A percentile compares a stretch with the other conserved stretches of the same genome.
Conservation (phyloP, 1,140 invertebrate genomes). For the Euwallacea fornicatus region DNA sequence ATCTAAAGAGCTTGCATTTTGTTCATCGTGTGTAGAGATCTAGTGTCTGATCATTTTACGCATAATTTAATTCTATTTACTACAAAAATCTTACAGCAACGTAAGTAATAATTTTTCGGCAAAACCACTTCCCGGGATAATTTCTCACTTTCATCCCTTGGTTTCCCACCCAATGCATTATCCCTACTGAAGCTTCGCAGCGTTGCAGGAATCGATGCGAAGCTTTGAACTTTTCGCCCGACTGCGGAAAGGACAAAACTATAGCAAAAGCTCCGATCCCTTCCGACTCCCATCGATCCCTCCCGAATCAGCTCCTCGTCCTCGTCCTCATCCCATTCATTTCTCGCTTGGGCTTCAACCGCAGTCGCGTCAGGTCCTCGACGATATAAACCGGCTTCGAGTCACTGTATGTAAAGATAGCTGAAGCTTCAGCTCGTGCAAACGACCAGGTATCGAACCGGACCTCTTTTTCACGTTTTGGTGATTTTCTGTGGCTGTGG, state of each 20-base stretch:
- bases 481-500: constrained; percentile 27
- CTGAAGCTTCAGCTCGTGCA: constrained; percentile 10
- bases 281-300: constrained; percentile 8
- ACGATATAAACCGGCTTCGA: no score
- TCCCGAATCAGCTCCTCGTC: neutral
- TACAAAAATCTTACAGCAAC: no score
- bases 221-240: constrained; percentile 5
- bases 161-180: neutral
- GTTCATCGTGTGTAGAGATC: no score
- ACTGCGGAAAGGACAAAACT: constrained; percentile 11
- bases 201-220: neutral
- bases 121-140: no score
- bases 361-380: constrained; percentile 23
- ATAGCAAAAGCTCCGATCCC: constrained; percentile 18
- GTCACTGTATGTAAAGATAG: neutral
- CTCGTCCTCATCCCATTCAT: constrained; percentile 14
- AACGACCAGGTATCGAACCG: constrained; percentile 25
- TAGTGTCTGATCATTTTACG: no score
- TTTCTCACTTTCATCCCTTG: neutral
- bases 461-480: constrained; percentile 30
- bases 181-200: neutral
- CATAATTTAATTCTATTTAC: no score
- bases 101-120: no score
- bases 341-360: constrained; percentile 13
- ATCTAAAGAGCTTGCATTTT: no score